Conservation (phyloP, 2,797 vertebrate species). For the Hydrolagus colliei region DNA sequence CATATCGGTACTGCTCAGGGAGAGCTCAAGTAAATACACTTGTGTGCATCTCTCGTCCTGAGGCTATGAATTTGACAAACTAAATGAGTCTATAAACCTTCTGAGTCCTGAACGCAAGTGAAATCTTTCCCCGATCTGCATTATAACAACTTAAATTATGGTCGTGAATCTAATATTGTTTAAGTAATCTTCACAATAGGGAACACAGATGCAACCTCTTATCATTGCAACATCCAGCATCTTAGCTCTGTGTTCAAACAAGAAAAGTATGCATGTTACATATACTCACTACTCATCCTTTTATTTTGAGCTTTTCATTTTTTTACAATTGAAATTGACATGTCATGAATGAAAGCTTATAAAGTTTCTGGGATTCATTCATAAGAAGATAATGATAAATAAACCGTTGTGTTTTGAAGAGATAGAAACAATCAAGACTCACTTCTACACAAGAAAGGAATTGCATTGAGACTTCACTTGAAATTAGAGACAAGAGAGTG, state of each 20-base stretch:
- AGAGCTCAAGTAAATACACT: not conserved
- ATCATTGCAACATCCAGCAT: not conserved
- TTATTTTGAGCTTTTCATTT: not conserved
- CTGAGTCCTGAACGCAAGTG: not conserved
- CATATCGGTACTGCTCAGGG: not conserved
- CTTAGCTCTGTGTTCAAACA: not conserved
- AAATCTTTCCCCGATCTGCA: conserved; percentile 19
- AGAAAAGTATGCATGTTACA: not conserved
- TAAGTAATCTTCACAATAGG: not conserved
- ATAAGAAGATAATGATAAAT: not conserved
- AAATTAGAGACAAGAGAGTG: not conserved
- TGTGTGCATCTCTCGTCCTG: not conserved
- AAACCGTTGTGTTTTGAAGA: not conserved
- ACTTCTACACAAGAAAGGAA: not conserved
- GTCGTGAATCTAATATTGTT: not conserved
- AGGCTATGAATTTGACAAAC: not conserved
- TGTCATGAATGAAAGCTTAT: not conserved
- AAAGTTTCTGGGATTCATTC: not conserved
- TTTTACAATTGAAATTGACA: not conserved
- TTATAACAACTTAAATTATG: conserved; percentile 16
- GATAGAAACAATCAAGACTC: not conserved
- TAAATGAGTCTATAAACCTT: conserved; percentile 11
- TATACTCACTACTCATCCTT: not conserved
- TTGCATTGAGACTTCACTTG: not conserved
- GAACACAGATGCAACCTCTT: not conserved